Base-by-base conservation (phyloP, 2,888 invertebrate genomes). In the Amitus sp. region DNA sequence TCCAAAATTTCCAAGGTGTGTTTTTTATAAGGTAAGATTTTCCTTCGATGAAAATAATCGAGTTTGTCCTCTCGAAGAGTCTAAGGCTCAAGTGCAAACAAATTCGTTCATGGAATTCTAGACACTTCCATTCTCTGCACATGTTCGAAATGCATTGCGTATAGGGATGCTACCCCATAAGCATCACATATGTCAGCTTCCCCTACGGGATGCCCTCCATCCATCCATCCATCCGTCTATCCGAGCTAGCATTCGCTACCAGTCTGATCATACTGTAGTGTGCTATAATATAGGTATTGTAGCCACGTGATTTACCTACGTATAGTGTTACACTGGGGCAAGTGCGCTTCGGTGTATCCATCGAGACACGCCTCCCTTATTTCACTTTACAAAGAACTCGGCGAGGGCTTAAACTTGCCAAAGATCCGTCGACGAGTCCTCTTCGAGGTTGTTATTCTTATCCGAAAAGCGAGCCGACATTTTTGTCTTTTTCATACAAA, bases 111-210 rank as follows among this genome's bases (percentile, higher is more conserved):
- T 74, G 73, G 71, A 75, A 76, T 74, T 75, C 67, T 63, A 68
- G 70, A 71, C 71, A 72, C 71, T 74, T 71, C 68, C 66, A 68
- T 69, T 69, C 64, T 55, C 60, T 67, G 68, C 75, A 76, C 77
- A 77, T 77, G 76, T 74, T 73, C 70, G 62, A 65, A 71, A 70
- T 68, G 69, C 71, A 30, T 57, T 58, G 37, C 47, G 61, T 48
- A 52, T 34, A 54, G 54, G 34, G 47, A 62, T 49, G 48, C 55
- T 73, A 73, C 77, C 72, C 69, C 66, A 70, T 73, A 71, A 77
- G 72, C 73, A 72, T 74, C 77, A 68, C 78, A 78, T 78, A 78
- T 78, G 78, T 77, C 76, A 70, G 71, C 59, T 66, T 72, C 73
- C 68, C 63, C 56, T 56, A 56, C 43, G 62, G 61, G 62, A 51